phyloP scores from a whole-genome alignment of 1,140 invertebrate genomes.

The Hylaeus volcanicus region DNA sequence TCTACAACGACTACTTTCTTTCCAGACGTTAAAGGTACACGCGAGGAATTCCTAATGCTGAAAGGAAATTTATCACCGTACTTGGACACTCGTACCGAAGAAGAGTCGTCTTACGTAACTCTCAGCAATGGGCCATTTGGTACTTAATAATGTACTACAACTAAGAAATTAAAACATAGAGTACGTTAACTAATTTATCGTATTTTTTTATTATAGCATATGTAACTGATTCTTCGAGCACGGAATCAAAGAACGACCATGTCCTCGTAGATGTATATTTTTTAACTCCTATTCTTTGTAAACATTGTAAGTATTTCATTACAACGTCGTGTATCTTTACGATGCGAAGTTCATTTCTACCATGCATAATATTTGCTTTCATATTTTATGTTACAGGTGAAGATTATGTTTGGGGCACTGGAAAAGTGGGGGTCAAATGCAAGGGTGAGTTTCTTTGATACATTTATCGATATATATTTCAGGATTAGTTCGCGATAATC shows the following conservation, averaged over 20 bases:
- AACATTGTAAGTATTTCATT: slow-evolving; percentile 79
- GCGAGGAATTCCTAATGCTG: slow-evolving; percentile 78
- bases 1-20: neutral
- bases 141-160: slow-evolving; percentile 55
- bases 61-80: slow-evolving; percentile 78
- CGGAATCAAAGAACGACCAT: slow-evolving; percentile 69
- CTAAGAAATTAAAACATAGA: neutral
- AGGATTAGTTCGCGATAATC: neutral
- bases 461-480: neutral
- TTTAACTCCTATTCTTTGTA: slow-evolving; percentile 80
- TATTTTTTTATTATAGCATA: slow-evolving; percentile 69
- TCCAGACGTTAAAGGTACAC: slow-evolving; percentile 73
- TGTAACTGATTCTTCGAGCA: slow-evolving; percentile 70
- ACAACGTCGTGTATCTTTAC: neutral
- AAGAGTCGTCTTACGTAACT: slow-evolving; percentile 78
- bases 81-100: slow-evolving; percentile 76
- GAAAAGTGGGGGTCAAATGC: slow-evolving; percentile 81
- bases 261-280: slow-evolving; percentile 78
- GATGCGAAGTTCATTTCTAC: slow-evolving; percentile 8
- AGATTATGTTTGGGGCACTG: slow-evolving; percentile 84
- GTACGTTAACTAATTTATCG: slow-evolving; percentile 8
- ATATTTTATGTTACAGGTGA: slow-evolving; percentile 77
- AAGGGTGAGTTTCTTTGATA: slow-evolving; percentile 75
- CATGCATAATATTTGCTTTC: neutral
- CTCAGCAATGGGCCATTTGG: slow-evolving; percentile 77